Conservation (phyloP, 2,797 vertebrate genomes). For the Cossypha niveicapilla region DNA sequence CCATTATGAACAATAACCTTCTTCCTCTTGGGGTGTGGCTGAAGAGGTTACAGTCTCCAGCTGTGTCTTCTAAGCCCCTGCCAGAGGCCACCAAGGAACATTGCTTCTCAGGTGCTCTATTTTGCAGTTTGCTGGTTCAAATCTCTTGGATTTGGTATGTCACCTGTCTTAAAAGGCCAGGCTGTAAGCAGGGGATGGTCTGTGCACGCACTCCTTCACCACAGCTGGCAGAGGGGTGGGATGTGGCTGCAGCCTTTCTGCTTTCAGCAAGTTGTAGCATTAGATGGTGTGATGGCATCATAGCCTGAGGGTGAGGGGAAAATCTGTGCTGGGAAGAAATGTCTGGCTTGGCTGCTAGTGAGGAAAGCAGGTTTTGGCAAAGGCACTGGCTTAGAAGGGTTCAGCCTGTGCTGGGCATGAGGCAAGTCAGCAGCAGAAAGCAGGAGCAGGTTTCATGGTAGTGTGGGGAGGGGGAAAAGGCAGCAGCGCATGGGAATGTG, state of each 20-base stretch:
- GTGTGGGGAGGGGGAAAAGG: not conserved
- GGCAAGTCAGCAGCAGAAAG: not conserved
- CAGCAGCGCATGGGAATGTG: fast-evolving
- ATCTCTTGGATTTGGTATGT: not conserved
- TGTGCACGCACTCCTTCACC: not conserved
- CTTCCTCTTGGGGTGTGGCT: not conserved
- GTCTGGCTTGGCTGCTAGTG: not conserved
- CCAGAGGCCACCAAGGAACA: not conserved
- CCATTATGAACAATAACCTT: not conserved
- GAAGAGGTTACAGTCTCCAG: not conserved
- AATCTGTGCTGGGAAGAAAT: fast-evolving
- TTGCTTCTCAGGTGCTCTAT: not conserved
- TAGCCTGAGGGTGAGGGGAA: not conserved
- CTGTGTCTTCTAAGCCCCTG: not conserved
- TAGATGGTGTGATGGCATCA: fast-evolving
- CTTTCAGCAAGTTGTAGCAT: fast-evolving
- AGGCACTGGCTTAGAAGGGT: not conserved
- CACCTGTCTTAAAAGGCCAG: not conserved
- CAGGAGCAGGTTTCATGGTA: not conserved
- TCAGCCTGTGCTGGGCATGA: not conserved
- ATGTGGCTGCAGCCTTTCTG: not conserved
- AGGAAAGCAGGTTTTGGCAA: not conserved
- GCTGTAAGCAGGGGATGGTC: not conserved
- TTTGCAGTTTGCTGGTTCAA: not conserved
- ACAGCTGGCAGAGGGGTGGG: not conserved